phyloP scores from a whole-genome alignment of 2,888 invertebrate genomes.

The Tachystola acroxantha region DNA sequence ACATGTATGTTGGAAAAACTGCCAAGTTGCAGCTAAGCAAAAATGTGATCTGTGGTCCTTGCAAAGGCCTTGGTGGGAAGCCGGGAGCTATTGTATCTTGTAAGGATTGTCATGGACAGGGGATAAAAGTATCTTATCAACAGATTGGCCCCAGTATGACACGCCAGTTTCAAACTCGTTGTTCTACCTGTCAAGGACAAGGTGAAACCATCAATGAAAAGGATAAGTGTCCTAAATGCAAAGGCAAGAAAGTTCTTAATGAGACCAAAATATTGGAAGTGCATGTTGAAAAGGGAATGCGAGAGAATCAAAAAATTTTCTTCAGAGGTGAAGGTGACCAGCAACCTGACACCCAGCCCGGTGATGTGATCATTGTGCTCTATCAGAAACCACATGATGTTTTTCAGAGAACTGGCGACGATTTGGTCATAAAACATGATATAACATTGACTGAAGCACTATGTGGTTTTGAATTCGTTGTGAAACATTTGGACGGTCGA shows the following conservation, averaged over 20 bases:
- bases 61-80: slow-evolving; percentile 88
- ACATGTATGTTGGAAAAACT: slow-evolving; percentile 93
- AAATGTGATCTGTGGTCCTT: slow-evolving; percentile 87
- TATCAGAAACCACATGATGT: slow-evolving; percentile 88
- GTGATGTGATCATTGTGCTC: slow-evolving; percentile 93
- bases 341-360: slow-evolving; percentile 89
- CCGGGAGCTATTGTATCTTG: slow-evolving; percentile 83
- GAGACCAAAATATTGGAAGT: slow-evolving; percentile 92
- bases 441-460: slow-evolving; percentile 92
- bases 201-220: slow-evolving; percentile 88
- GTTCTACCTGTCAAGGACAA: slow-evolving; percentile 81
- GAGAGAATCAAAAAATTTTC: slow-evolving; percentile 89
- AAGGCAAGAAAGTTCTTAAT: slow-evolving; percentile 89
- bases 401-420: slow-evolving; percentile 88
- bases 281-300: slow-evolving; percentile 93
- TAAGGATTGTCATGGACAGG: slow-evolving; percentile 86
- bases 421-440: slow-evolving; percentile 84
- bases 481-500: slow-evolving; percentile 94
- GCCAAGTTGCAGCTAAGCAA: slow-evolving; percentile 89
- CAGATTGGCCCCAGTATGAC: slow-evolving; percentile 83
- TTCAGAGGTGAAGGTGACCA: slow-evolving; percentile 95
- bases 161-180: slow-evolving; percentile 80
- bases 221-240: slow-evolving; percentile 89
- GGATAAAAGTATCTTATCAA: slow-evolving; percentile 84
- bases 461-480: slow-evolving; percentile 90